Evolutionary conservation across 2,797 vertebrate genomes (phyloP).

Genomic region (Chloroceryle amazona): DNA sequence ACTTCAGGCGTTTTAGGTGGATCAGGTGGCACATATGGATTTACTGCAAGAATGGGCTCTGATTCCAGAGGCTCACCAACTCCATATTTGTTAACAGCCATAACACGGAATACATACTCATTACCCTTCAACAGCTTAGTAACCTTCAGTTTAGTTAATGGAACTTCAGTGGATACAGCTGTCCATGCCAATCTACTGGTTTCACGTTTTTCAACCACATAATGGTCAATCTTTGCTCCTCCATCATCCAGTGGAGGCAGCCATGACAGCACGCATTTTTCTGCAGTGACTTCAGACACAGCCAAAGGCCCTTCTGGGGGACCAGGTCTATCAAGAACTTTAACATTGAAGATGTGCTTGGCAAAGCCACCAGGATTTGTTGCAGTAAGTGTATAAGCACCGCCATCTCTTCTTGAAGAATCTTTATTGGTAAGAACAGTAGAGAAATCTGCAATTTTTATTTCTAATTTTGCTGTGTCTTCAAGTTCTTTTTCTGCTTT

Average conservation of each 20-base stretch:
- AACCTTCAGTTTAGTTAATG: slow-evolving; percentile 90
- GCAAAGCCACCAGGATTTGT: slow-evolving; percentile 96
- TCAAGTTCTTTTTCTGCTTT: slow-evolving; percentile 96
- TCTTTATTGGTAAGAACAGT: slow-evolving; percentile 93
- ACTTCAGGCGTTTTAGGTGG: slow-evolving; percentile 93
- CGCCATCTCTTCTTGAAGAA: slow-evolving; percentile 92
- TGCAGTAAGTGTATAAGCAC: slow-evolving; percentile 93
- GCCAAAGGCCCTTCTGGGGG: slow-evolving; percentile 92
- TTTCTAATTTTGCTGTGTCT: slow-evolving; percentile 91
- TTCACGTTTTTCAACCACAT: slow-evolving; percentile 96
- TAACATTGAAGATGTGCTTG: slow-evolving; percentile 96
- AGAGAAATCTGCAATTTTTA: slow-evolving; percentile 92
- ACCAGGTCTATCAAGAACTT: slow-evolving; percentile 96
- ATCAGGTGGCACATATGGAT: slow-evolving; percentile 92
- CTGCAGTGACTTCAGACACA: slow-evolving; percentile 90
- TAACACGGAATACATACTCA: slow-evolving; percentile 97
- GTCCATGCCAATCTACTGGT: slow-evolving; percentile 98
- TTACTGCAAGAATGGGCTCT: slow-evolving; percentile 90
- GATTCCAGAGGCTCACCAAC: slow-evolving; percentile 94
- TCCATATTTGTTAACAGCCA: slow-evolving; percentile 98
- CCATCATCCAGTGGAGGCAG: slow-evolving; percentile 93
- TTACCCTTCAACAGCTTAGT: slow-evolving; percentile 97
- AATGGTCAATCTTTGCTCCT: slow-evolving; percentile 94
- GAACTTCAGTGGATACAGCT: slow-evolving; percentile 89
- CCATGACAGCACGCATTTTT: slow-evolving; percentile 94